A percentile compares a stretch with the other conserved stretches of the same genome.
phyloP scores from a whole-genome alignment of 2,797 vertebrate species.

The Mormyrus proboscirostris region DNA sequence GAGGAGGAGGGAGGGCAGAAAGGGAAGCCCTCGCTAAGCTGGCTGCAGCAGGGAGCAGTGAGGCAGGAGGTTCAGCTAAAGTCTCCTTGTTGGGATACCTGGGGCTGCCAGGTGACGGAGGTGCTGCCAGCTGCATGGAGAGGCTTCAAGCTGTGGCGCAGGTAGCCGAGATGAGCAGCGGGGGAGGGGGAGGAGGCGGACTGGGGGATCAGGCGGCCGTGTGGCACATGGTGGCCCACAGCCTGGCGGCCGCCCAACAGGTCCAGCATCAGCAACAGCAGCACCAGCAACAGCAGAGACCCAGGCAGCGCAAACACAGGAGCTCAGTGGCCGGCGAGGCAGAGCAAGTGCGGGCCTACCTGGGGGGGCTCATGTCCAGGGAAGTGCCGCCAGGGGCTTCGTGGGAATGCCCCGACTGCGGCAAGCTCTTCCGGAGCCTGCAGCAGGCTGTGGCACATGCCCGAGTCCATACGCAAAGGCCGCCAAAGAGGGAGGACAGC shows the following conservation, averaged over 20 bases:
- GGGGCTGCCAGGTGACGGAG: slow-evolving; percentile 64
- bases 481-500: slow-evolving; percentile 39
- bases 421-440: slow-evolving; percentile 66
- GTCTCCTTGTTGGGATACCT: slow-evolving; percentile 74
- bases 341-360: slow-evolving; percentile 61
- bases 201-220: slow-evolving; percentile 64
- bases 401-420: slow-evolving; percentile 73
- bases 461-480: slow-evolving; percentile 61
- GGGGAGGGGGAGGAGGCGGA: slow-evolving; percentile 36
- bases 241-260: slow-evolving; percentile 58
- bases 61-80: slow-evolving; percentile 48
- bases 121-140: slow-evolving; percentile 72
- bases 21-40: slow-evolving; percentile 39
- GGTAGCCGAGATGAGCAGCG: slow-evolving; percentile 65
- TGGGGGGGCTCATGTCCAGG: slow-evolving; percentile 53
- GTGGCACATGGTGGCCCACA: slow-evolving; percentile 69
- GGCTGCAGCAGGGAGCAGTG: slow-evolving; percentile 36
- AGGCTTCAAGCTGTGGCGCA: slow-evolving; percentile 76
- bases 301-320: slow-evolving; percentile 45
- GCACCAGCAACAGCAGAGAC: slow-evolving; percentile 42
- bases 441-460: slow-evolving; percentile 71
- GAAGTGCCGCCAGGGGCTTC: slow-evolving; percentile 52
- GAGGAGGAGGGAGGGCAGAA: slow-evolving; percentile 47
- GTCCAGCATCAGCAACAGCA: slow-evolving; percentile 44
- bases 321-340: slow-evolving; percentile 56